Base-by-base conservation (phyloP, 2,797 vertebrate genomes). In the Cryptoblepharus egeriae region DNA sequence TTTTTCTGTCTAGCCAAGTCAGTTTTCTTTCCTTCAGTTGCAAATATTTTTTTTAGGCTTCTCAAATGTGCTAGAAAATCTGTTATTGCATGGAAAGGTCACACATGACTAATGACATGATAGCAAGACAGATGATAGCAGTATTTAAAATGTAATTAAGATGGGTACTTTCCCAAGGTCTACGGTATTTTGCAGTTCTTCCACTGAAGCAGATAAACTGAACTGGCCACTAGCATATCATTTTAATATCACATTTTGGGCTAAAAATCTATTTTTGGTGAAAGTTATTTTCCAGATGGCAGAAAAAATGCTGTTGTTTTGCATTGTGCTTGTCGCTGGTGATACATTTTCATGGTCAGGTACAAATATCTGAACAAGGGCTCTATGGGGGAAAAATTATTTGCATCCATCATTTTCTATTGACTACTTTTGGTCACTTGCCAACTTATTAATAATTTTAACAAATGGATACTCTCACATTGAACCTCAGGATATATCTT, bases 131-230 rank as follows among this genome's bases (percentile, higher is more conserved):
- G 1, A 84, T 85, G 77, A 71, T 83, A 77, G 0, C 0, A 37
- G 65, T 39, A 55, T 85, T 67, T 3, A 79, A 92, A 88, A 79
- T 71, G 2, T 75, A 69, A 88, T 88, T 86, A 86, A 79, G 75
- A 72, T 69, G 16, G 26, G 30, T 39, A 67, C 24, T 75, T 87
- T 86, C 64, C 86, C n/a, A 75, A 83, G 64, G 28, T 18, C 60
- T 39, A 20, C 81, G 69, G 22, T 64, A 71, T 89, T 87, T 92
- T 42, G 82, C 63, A 64, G 76, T 73, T 80, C 67, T 63, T 32
- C 60, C 35, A 68, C 18, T 49, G 74, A 72, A 77, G 67, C 37
- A 77, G 58, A 80, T 80, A 82, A 88, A 52, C 6, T 75, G 1
- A 82, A 77, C 83, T 88, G 80, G 63, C 26, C 30, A 10, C 35